Conservation (phyloP, 2,888 invertebrate species). For the Asteroscopus sphinx region DNA sequence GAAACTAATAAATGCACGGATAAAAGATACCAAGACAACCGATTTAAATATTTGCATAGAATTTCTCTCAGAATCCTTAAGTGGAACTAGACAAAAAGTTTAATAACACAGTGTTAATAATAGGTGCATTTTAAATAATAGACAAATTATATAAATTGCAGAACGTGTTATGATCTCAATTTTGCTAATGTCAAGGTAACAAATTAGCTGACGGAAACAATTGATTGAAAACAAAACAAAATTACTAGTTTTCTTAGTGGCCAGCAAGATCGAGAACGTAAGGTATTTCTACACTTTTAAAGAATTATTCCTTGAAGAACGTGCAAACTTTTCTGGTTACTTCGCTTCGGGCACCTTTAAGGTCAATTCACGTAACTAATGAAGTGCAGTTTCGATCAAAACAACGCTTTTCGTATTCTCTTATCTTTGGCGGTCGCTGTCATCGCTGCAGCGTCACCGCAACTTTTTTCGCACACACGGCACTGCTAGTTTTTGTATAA, state of each 20-base stretch:
- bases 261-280: not conserved
- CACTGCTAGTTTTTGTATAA: not conserved
- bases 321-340: too few relatives aligned
- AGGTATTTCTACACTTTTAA: too few relatives aligned
- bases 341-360: too few relatives aligned
- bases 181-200: conserved; percentile 26
- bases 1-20: conserved; percentile 33
- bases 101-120: conserved; percentile 17
- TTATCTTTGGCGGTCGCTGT: too few relatives aligned
- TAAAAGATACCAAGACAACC: conserved; percentile 11
- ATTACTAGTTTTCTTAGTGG: not conserved
- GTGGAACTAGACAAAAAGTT: not conserved
- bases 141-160: conserved; percentile 6
- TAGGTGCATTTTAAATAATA: conserved; percentile 18
- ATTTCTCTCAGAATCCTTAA: conserved; percentile 14
- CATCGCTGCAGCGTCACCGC: too few relatives aligned
- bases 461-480: too few relatives aligned
- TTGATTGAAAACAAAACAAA: not conserved
- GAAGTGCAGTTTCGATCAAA: too few relatives aligned
- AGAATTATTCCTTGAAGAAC: too few relatives aligned
- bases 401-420: too few relatives aligned
- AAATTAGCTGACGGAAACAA: conserved; percentile 26
- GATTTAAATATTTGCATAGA: conserved; percentile 38
- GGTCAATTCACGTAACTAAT: too few relatives aligned
- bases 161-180: conserved; percentile 14